These are phyloP conservation scores for Narcine bancroftii DNA, from an alignment of 2,113 vertebrate species.

Conservation along the genomic window DNA sequence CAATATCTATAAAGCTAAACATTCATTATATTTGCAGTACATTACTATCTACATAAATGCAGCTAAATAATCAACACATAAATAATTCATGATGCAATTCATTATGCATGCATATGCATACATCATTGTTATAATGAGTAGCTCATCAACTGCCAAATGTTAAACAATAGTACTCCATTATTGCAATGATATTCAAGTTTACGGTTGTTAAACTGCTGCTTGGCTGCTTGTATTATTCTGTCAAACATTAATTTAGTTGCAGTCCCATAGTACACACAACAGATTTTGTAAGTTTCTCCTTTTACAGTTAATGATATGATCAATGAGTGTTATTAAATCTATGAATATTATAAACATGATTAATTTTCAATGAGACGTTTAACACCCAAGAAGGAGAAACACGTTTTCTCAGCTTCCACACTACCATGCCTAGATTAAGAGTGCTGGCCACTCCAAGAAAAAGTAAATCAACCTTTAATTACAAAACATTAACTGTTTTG, in stretches of 20 bases:
- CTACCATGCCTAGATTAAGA: background rate
- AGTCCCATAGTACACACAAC: conserved; percentile 64
- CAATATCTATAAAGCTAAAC: conserved; percentile 90
- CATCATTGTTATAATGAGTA: conserved; percentile 79
- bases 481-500: background rate
- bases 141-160: conserved; percentile 94
- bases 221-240: conserved; percentile 97
- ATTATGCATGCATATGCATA: conserved; percentile 98
- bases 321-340: conserved; percentile 81
- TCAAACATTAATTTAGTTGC: conserved; percentile 92
- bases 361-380: conserved; percentile 87
- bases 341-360: conserved; percentile 93
- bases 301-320: conserved; percentile 79
- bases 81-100: conserved; percentile 98
- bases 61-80: conserved; percentile 99
- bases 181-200: conserved; percentile 80
- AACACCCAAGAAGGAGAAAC: conserved; percentile 41
- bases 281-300: conserved; percentile 72
- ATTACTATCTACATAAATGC: conserved; percentile 99
- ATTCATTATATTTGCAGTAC: conserved; percentile 97
- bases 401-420: background rate
- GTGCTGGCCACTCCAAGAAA: background rate
- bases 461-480: conserved; percentile 23
- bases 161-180: conserved; percentile 96
- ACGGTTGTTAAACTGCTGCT: conserved; percentile 98